Base-by-base conservation (phyloP, 2,113 vertebrate species). In the Eolophus roseicapilla region DNA sequence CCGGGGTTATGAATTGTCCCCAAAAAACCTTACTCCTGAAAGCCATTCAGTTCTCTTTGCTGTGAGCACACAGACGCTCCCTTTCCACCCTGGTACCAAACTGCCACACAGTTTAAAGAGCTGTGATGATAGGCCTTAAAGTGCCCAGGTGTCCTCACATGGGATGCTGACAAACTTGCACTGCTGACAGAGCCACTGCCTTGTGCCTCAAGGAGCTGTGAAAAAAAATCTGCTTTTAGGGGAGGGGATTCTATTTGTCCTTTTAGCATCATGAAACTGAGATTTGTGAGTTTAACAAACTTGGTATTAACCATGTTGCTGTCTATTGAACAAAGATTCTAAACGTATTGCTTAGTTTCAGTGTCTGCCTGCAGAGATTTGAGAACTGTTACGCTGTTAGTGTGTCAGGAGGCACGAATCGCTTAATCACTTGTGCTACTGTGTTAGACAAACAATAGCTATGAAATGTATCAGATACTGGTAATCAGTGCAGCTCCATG, bases 141-240 rank as follows among this genome's bases (percentile, higher is more conserved):
- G 62, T 27, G 13, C 25, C 17, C 7, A 0, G 25, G 25, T 35
- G 20, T 33, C 21, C 44, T 70, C 20, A 18, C 7, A 39, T 39
- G 39, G 0, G 0, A 28, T 76, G 68, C 46, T 35, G 23, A 60
- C 11, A 68, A 64, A 8, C 17, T 10, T 5, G 33, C 1, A 4
- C 37, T 92, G 21, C 65, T 78, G 63, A 64, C 21, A 21, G 78
- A 82, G 29, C 17, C 52, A 17, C 17, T 1, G 3, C 59, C 39
- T 68, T 2, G 1, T 29, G 15, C 49, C 47, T 33, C 63, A n/a
- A 46, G 41, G 13, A 57, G 17, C 46, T 50, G 33, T 15, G 71
- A 37, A 43, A 86, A 60, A 90, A 76, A 62, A 23, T 6, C 20
- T 60, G 6, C 31, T 60, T 59, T 71, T 13, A 63, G 43, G 5